Conservation (phyloP, 1,140 invertebrate species). For the Coptotermes formosanus region DNA sequence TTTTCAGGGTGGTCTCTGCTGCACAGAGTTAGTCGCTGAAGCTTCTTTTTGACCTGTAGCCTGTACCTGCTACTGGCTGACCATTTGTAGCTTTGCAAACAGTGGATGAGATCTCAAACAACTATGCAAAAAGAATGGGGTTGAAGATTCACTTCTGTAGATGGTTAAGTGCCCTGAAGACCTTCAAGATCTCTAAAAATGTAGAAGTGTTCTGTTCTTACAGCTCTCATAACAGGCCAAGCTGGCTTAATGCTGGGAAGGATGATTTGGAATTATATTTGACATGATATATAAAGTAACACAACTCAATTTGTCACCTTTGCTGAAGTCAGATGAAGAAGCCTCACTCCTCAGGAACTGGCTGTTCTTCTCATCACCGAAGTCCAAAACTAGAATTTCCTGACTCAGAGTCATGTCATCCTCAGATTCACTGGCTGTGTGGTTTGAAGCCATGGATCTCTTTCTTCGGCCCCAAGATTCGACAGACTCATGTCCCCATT, state of each 20-base stretch:
- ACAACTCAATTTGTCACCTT: conserved; percentile 51
- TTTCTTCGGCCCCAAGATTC: conserved; percentile 88
- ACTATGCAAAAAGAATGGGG: too few relatives aligned
- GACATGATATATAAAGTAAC: neutral
- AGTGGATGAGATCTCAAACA: too few relatives aligned
- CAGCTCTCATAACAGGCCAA: neutral
- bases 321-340: conserved; percentile 70
- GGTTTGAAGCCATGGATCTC: conserved; percentile 59
- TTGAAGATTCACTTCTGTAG: too few relatives aligned
- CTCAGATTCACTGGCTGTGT: conserved; percentile 55
- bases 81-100: too few relatives aligned
- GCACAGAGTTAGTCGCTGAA: too few relatives aligned
- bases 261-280: neutral
- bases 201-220: neutral
- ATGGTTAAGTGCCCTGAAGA: too few relatives aligned
- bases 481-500: conserved; percentile 82
- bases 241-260: neutral
- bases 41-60: too few relatives aligned
- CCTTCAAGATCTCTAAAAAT: too few relatives aligned
- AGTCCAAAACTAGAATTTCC: conserved; percentile 88
- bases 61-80: too few relatives aligned
- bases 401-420: conserved; percentile 91
- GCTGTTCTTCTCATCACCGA: conserved; percentile 82
- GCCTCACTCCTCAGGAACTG: conserved; percentile 74
- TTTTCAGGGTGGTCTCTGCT: too few relatives aligned